These are phyloP conservation scores for Acrocephalus kingi DNA, from an alignment of 2,113 vertebrate species.

Conservation along the genomic window DNA sequence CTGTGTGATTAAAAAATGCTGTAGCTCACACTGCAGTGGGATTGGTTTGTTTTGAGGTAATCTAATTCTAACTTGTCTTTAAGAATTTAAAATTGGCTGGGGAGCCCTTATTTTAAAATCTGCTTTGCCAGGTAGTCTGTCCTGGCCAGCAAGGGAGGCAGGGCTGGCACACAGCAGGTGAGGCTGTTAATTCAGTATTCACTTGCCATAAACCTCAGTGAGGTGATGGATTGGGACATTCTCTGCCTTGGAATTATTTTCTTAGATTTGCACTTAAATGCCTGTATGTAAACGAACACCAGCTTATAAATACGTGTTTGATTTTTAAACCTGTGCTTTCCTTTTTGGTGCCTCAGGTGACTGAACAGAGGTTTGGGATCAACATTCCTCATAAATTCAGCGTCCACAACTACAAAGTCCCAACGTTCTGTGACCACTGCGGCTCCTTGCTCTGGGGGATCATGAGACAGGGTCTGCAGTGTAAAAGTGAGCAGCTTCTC, in stretches of 20 bases:
- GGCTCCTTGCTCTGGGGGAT: slow-evolving; percentile 96
- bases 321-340: background rate
- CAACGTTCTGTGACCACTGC: slow-evolving; percentile 96
- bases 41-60: background rate
- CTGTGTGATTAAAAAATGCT: background rate
- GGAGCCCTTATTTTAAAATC: background rate
- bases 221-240: background rate
- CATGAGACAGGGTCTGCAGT: slow-evolving; percentile 92
- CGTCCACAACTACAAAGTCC: slow-evolving; percentile 94
- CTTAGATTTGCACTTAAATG: background rate
- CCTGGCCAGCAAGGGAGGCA: background rate
- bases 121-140: background rate
- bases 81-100: background rate
- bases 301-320: background rate
- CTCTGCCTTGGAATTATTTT: background rate
- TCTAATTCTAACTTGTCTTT: background rate
- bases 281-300: background rate
- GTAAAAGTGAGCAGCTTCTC: slow-evolving; percentile 86
- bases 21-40: background rate
- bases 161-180: background rate
- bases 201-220: background rate
- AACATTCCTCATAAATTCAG: slow-evolving; percentile 96
- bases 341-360: slow-evolving; percentile 70
- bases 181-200: background rate
- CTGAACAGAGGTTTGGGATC: slow-evolving; percentile 92